Percentiles rank a stretch among this genome's conserved stretches.
Conservation (phyloP, 2,113 vertebrate genomes). For the Nycticorax nycticorax region DNA sequence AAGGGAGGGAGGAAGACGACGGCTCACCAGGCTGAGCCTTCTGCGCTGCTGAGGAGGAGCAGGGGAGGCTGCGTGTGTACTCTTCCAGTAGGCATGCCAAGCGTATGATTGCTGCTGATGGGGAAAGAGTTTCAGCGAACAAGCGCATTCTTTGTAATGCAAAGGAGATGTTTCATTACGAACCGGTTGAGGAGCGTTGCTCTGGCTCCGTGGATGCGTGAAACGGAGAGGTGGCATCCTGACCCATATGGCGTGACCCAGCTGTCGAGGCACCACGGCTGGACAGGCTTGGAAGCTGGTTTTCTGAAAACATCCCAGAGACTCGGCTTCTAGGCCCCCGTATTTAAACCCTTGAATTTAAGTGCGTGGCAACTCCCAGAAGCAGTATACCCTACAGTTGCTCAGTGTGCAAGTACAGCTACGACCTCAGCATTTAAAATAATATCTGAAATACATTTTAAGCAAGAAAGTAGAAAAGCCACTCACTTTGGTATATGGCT, state of each 20-base stretch:
- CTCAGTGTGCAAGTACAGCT: neutral
- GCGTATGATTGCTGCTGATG: neutral
- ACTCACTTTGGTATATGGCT: neutral
- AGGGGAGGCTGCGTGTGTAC: neutral
- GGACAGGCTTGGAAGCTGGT: neutral
- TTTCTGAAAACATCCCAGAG: neutral
- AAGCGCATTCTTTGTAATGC: constrained; percentile 1
- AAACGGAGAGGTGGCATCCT: neutral
- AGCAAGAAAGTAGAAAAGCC: neutral
- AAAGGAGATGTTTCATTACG: neutral
- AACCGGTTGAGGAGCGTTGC: neutral
- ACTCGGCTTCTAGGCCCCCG: neutral
- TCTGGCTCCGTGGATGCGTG: neutral
- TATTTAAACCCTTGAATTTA: neutral
- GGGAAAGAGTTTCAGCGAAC: neutral
- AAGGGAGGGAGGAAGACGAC: neutral
- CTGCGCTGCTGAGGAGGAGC: neutral
- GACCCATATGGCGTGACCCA: neutral
- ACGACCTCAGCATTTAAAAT: neutral
- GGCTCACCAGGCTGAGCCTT: neutral
- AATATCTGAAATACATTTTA: neutral
- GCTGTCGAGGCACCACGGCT: neutral
- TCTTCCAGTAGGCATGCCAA: constrained; percentile 10
- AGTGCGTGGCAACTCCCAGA: neutral
- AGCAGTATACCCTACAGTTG: neutral